phyloP scores from a whole-genome alignment of 2,888 invertebrate species.

The Glyphotaelius pellucidus region DNA sequence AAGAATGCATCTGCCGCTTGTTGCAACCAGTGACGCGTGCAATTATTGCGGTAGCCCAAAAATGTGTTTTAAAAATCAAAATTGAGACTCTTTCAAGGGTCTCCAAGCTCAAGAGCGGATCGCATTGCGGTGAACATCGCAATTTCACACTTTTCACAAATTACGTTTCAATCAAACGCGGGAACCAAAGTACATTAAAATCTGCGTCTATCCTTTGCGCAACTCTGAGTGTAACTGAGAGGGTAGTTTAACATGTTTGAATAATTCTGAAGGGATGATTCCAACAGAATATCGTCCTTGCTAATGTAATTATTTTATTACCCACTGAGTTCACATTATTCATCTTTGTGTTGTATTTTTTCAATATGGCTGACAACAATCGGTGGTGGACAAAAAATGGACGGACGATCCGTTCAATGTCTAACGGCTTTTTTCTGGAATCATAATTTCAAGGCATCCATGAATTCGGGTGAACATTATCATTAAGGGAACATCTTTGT shows the following conservation, averaged over 20 bases:
- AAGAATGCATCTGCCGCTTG: conserved; percentile 58
- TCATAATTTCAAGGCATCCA: conserved; percentile 54
- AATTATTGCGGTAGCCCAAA: conserved; percentile 18
- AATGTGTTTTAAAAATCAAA: conserved; percentile 38
- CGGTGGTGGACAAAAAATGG: conserved; percentile 57
- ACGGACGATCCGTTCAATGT: conserved; percentile 51
- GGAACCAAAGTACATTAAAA: not conserved
- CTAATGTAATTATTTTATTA: conserved; percentile 62
- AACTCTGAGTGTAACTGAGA: conserved; percentile 58
- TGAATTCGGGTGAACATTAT: conserved; percentile 65
- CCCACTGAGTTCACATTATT: conserved; percentile 48
- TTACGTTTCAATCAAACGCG: conserved; percentile 46
- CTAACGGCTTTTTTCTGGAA: conserved; percentile 57
- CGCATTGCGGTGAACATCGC: conserved; percentile 40
- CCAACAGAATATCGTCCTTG: conserved; percentile 51
- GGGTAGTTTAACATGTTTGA: not conserved
- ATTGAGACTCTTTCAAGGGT: not conserved
- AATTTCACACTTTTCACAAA: conserved; percentile 56
- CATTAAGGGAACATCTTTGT: conserved; percentile 65
- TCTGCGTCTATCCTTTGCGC: conserved; percentile 59
- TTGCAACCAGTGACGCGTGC: conserved; percentile 37
- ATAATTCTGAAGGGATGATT: conserved; percentile 54
- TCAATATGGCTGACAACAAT: conserved; percentile 50
- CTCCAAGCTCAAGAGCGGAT: conserved; percentile 14
- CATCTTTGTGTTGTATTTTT: conserved; percentile 34